Conservation (phyloP, 2,888 invertebrate species). For the Galeopsomyia nigrocyanea region DNA sequence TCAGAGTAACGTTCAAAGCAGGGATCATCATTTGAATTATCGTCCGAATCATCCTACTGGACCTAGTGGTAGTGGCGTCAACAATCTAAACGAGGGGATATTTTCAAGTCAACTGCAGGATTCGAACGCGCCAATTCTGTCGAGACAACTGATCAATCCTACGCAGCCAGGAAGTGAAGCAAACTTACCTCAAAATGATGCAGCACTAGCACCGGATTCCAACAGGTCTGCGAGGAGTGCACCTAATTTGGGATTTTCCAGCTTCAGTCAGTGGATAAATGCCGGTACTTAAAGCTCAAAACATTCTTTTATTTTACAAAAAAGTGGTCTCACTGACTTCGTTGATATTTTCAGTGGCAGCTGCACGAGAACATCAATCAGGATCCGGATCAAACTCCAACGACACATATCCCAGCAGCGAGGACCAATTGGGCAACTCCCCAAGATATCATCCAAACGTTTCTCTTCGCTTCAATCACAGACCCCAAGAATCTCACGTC, state of each 20-base stretch:
- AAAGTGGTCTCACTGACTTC: neutral
- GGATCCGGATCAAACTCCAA: neutral
- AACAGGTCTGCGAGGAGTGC: slow-evolving; percentile 12
- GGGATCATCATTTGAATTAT: slow-evolving; percentile 36
- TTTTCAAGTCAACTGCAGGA: slow-evolving; percentile 18
- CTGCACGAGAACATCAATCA: no score
- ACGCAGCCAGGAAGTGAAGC: slow-evolving; percentile 8
- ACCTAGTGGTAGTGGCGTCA: slow-evolving; percentile 2
- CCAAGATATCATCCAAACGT: no score
- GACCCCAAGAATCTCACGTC: no score
- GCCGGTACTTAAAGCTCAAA: slow-evolving; percentile 25
- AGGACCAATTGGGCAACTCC: neutral
- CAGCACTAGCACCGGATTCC: slow-evolving; percentile 4
- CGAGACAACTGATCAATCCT: slow-evolving; percentile 8
- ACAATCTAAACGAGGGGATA: slow-evolving; percentile 22
- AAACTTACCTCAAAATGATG: slow-evolving; percentile 22
- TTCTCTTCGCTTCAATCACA: no score
- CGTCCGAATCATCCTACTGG: slow-evolving; percentile 1
- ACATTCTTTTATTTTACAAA: neutral
- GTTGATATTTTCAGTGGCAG: no score
- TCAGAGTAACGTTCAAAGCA: slow-evolving; percentile 30
- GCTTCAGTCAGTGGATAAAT: slow-evolving; percentile 17
- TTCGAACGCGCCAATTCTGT: slow-evolving; percentile 15
- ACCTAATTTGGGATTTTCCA: slow-evolving; percentile 1
- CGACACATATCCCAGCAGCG: neutral